Evolutionary conservation across 2,113 vertebrate species (phyloP), one percentile per base, ranked within the genome.

Genomic region (Poeciliopsis prolifica): DNA sequence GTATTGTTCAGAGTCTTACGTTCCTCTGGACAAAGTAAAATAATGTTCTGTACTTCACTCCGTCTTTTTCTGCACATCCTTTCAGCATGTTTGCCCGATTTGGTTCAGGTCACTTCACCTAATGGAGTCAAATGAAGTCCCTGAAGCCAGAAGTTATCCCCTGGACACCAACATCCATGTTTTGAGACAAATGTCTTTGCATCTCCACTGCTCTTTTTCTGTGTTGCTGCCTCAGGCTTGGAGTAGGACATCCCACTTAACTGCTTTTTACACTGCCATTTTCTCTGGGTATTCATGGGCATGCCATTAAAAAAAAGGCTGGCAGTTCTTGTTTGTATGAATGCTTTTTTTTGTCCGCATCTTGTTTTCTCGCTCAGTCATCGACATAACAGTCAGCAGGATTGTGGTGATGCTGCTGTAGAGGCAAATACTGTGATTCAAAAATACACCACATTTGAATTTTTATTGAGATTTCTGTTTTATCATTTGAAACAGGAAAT

Each of bases 91-190:
- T 89, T 82, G 74, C 78, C 73, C 15, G 30, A 85, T 94, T 80
- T 84, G 40, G 70, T 93, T 86, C 88, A 92, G 94, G 93, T 93
- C 94, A 94, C 90, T 92, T 91, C 90, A 89, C 79, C 89, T 75
- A 88, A 91, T 91, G 77, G 87, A 91, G 80, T 79, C 62, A 79
- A 78, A 89, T 75, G 8, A 74, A 68, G 37, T 80, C 88, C 87
- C 82, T 3, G 68, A 83, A 90, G 91, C 74, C 75, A 70, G 68
- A 42, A 80, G 77, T 74, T 71, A 71, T 86, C 85, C 85, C 65
- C 48, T 77, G 79, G 86, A 86, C 74, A 82, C 70, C 83, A 79
- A 79, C 83, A 66, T 70, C 82, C 72, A 81, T 75, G 82, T 88
- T 79, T 75, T 69, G 73, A 76, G 65, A 86, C 19, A 33, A 62